Evolutionary conservation across 2,113 vertebrate species (phyloP), one percentile per base, ranked within the genome.

Genomic region (Canis aureus): DNA sequence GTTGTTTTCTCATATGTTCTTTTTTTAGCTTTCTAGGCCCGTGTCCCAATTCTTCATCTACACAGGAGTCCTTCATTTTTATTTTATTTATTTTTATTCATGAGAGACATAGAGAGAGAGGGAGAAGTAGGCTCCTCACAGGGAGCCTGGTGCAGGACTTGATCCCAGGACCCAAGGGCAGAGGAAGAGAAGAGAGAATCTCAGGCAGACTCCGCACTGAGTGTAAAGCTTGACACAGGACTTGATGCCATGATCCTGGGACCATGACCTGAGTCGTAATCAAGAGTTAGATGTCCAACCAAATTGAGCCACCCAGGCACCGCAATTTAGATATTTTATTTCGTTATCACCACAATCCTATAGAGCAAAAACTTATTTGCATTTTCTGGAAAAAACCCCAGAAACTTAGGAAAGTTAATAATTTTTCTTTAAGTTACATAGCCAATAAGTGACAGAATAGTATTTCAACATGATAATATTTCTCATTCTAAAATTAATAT

Each of bases 401-500:
- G 32, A 83, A 60, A 13, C 4, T 84, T 92, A 66, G 19, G 27
- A 7, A 79, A 79, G 22, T 64, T 81, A 57, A 55, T 62, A n/a
- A 81, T 88, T 80, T 55, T 57, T 23, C 49, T 11, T 88, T 0
- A 92, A 62, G 66, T 88, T 74, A 55, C 12, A 66, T 5, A 74
- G 74, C 20, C 82, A 88, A 22, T 82, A 82, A 95, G 27, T 95
- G 3, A 1, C 35, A 81, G 60, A 78, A 29, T 73, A 81, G 27
- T 20, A 64, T 64, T 87, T 80, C 23, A 81, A 74, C 6, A 74
- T 3, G 62, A 6, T 55, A 73, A 6, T 55, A 16, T 84, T 3
- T 49, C 64, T 87, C 27, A 85, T 51, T 79, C 35, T 85, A 79
- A 91, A 91, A 71, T 86, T 91, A 66, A 67, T 25, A 38, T 29